Evolutionary conservation across 2,113 vertebrate species (phyloP).

Genomic region (Semnornis frantzii): DNA sequence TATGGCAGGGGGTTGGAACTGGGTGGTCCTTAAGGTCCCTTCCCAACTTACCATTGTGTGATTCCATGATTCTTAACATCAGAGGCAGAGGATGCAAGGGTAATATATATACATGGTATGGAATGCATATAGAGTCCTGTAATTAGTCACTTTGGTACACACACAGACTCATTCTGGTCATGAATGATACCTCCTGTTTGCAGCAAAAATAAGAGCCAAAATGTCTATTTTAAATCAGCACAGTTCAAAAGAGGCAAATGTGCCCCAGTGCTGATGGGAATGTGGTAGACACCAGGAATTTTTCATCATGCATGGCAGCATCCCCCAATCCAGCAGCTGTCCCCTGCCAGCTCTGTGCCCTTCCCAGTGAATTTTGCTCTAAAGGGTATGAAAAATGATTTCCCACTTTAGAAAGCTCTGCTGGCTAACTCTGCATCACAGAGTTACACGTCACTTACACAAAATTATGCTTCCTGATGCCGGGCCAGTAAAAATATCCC

Average conservation of each 20-base stretch:
- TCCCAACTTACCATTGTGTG: too few species aligned
- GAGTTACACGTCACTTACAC: neutral
- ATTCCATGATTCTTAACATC: neutral
- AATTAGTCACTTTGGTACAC: neutral
- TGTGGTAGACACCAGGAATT: neutral
- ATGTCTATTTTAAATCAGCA: neutral
- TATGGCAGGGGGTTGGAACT: too few species aligned
- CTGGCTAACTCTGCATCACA: neutral
- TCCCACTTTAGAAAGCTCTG: neutral
- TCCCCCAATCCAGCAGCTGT: neutral
- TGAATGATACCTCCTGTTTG: neutral
- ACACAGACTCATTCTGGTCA: neutral
- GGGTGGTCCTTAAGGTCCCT: too few species aligned
- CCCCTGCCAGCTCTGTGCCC: neutral
- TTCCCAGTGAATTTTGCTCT: neutral
- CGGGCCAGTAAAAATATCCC: neutral
- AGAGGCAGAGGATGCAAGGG: neutral
- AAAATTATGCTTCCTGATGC: neutral
- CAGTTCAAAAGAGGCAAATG: neutral
- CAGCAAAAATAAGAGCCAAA: neutral
- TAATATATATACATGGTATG: neutral
- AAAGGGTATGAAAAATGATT: neutral
- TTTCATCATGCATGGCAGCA: fast-evolving
- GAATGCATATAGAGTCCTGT: neutral
- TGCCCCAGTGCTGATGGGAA: neutral